These are phyloP conservation scores for Chionodraco myersi DNA, from an alignment of 2,113 vertebrate species.

Conservation along the genomic window DNA sequence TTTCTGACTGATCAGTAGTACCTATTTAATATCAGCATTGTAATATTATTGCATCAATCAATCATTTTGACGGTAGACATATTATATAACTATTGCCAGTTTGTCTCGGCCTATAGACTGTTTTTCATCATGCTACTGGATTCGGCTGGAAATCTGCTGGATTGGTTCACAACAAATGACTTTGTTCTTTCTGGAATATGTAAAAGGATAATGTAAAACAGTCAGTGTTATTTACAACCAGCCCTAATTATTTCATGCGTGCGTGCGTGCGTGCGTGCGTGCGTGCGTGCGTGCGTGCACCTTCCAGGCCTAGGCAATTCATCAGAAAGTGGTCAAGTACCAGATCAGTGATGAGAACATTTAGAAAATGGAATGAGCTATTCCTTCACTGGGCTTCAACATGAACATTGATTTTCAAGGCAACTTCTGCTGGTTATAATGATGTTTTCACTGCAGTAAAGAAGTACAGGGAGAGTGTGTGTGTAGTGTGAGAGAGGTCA, in stretches of 20 bases:
- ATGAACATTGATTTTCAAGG: conserved; percentile 55
- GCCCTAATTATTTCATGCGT: background rate
- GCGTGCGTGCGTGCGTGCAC: conserved; percentile 8
- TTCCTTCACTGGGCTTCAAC: conserved; percentile 16
- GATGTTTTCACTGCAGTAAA: conserved; percentile 45
- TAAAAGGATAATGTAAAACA: background rate
- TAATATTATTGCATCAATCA: background rate
- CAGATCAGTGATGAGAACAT: conserved; percentile 64
- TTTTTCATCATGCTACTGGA: background rate
- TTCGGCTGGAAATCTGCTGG: background rate
- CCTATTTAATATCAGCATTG: background rate
- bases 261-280: conserved; percentile 17
- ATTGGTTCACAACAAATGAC: background rate
- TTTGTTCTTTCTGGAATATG: background rate
- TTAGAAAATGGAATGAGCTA: conserved; percentile 65
- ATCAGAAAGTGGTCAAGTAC: conserved; percentile 50
- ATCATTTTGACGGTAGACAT: background rate
- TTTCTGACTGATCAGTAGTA: background rate
- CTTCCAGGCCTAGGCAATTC: conserved; percentile 38
- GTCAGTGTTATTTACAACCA: background rate
- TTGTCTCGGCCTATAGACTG: background rate
- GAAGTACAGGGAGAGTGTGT: conserved; percentile 4
- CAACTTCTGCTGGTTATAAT: conserved; percentile 30
- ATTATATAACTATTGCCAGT: background rate
- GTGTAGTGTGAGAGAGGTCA: conserved; percentile 21